A percentile compares a stretch with the other conserved stretches of the same genome.
phyloP scores from a whole-genome alignment of 2,797 vertebrate genomes.

The Tiaroga cobitis region DNA sequence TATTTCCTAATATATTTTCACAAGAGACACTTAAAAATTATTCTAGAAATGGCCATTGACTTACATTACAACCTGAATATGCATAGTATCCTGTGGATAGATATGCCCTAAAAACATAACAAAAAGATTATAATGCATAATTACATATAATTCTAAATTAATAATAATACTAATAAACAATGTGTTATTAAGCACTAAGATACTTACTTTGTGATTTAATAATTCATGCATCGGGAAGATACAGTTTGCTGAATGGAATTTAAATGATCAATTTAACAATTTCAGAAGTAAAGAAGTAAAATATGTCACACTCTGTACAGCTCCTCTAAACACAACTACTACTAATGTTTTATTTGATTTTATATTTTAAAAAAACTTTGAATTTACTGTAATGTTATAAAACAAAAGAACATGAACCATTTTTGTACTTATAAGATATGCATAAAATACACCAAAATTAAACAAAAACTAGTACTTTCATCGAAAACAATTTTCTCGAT shows the following conservation, averaged over 20 bases:
- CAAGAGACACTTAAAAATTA: no score
- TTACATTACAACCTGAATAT: neutral
- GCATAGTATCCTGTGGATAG: no score
- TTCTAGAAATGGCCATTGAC: neutral
- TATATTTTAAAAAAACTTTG: no score
- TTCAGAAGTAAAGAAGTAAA: neutral
- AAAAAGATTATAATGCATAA: neutral
- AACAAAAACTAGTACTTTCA: neutral
- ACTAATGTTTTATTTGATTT: no score
- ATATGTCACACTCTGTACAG: neutral
- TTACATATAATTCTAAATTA: neutral
- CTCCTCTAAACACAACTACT: neutral
- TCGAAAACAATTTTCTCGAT: no score
- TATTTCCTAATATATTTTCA: no score
- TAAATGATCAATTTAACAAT: neutral
- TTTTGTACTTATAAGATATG: no score
- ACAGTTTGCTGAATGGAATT: neutral
- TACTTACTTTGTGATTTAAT: neutral
- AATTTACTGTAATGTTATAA: no score
- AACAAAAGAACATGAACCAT: neutral
- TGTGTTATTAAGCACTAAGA: neutral
- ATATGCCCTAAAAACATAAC: neutral
- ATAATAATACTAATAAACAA: neutral
- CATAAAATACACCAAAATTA: neutral
- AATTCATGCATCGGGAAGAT: neutral